These are phyloP conservation scores for Drymodes brunneopygia DNA, from an alignment of 2,113 vertebrate genomes.

Conservation along the genomic window DNA sequence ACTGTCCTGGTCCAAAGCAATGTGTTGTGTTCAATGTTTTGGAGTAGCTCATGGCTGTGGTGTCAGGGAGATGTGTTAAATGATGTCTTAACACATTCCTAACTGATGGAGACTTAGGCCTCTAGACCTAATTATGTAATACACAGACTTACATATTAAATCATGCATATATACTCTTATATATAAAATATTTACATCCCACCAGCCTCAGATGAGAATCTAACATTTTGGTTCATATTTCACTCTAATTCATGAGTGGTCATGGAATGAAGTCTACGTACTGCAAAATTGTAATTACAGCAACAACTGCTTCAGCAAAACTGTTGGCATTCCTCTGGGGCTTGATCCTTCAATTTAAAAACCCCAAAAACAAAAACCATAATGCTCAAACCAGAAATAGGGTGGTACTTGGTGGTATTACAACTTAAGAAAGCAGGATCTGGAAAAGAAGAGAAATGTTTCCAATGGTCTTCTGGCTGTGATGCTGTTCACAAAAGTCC, in stretches of 20 bases:
- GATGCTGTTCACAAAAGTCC: background rate
- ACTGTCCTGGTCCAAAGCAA: background rate
- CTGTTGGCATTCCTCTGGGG: background rate
- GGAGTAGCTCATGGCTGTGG: background rate
- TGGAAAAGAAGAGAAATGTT: background rate
- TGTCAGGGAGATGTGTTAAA: background rate
- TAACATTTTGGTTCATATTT: background rate
- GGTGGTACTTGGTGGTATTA: background rate
- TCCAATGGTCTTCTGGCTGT: background rate
- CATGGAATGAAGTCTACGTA: fast-evolving
- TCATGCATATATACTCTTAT: background rate
- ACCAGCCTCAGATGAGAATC: background rate
- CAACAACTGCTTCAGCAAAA: background rate
- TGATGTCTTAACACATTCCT: background rate
- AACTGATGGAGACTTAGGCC: background rate
- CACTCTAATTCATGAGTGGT: background rate
- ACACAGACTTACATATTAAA: background rate
- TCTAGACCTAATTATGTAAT: background rate
- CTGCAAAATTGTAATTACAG: background rate
- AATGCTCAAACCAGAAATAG: background rate
- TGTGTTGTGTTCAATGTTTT: background rate
- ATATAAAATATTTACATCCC: background rate
- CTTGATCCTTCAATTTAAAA: background rate
- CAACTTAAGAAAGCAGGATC: background rate
- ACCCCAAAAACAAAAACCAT: fast-evolving